Evolutionary conservation across 2,797 vertebrate species (phyloP), one percentile per base, ranked within the genome.

Genomic region (Oreochromis mossambicus): DNA sequence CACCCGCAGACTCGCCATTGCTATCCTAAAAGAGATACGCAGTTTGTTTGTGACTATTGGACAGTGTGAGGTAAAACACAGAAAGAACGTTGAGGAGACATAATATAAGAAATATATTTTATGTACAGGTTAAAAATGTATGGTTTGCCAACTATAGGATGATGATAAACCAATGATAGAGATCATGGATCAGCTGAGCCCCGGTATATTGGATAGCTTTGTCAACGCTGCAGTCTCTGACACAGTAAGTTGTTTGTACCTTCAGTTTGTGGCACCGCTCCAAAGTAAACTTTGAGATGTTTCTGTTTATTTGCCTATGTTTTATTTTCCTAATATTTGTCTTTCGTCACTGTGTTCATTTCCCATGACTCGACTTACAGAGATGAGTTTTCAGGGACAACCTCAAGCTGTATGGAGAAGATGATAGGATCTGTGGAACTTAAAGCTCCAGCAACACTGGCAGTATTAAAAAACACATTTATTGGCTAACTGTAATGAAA

Each of bases 91-190:
- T 48, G 10, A 8, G 8, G 4, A 43, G 21, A 19, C 3, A 54
- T 14, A 51, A 54, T 55, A 29, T 36, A 43, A 29, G 29, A 46
- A 32, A 66, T 12, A 11, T 78, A 41, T 51, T 43, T 70, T 26
- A 41, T 78, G 55, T 80, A 75, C 8, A 29, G 36, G 70, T 41
- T 46, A 8, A 84, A 38, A 52, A 70, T 78, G 46, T 48, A 11
- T 80, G 21, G 29, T 88, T 87, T 84, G 11, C 61, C 24, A 12
- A 52, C 51, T 85, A 63, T 89, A 99, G 98, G 98, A 99, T 80
- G 98, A 99, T 41, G 98, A 99, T 92, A 98, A 97, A 90, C 97
- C 98, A 9, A 98, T 99, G 98, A 98, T 99, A 81, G 98, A 99
- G 92, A 96, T 99, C 76, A 98, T 99, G 98, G 98, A 99, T 95